Percentiles rank a stretch among this genome's conserved stretches.
Evolutionary conservation across 2,888 invertebrate genomes (phyloP).

Genomic region (Cheilosia grossa): DNA sequence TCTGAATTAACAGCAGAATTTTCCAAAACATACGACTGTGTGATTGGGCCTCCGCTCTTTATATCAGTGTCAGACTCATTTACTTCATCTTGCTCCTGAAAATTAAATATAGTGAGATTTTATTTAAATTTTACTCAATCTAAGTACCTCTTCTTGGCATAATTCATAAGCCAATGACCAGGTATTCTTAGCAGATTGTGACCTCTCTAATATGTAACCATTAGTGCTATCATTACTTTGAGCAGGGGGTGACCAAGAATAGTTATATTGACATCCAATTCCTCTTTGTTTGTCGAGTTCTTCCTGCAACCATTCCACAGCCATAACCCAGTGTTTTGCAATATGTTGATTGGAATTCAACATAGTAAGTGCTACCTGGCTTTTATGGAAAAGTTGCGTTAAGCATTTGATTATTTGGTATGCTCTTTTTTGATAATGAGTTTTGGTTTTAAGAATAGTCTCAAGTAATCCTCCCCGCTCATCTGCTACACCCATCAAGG

Average conservation of each 20-base stretch:
- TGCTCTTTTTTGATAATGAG: conserved; percentile 97
- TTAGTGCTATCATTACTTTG: conserved; percentile 97
- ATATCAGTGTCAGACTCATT: conserved; percentile 83
- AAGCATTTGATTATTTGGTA: conserved; percentile 98
- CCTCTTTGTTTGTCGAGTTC: conserved; percentile 90
- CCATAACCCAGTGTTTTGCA: conserved; percentile 93
- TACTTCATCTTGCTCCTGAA: conserved; percentile 82
- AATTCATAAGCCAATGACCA: conserved; percentile 91
- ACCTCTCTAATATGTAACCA: conserved; percentile 96
- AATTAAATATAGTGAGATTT: conserved; percentile 1
- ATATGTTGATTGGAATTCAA: conserved; percentile 91
- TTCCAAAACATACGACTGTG: conserved; percentile 67
- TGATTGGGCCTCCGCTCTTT: conserved; percentile 79
- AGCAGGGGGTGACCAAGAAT: conserved; percentile 97
- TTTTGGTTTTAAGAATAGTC: conserved; percentile 95
- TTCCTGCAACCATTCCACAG: conserved; percentile 97
- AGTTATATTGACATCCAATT: conserved; percentile 88
- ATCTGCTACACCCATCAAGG: conserved; percentile 92
- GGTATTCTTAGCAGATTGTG: conserved; percentile 95
- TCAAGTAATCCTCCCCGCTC: conserved; percentile 96
- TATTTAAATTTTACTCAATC: conserved; percentile 11
- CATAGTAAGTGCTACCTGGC: conserved; percentile 91
- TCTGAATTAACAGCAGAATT: conserved; percentile 36
- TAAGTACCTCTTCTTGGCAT: conserved; percentile 87
- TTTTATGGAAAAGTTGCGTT: conserved; percentile 94